Base-by-base conservation (phyloP, 2,888 invertebrate species). In the Drosophila anceps region DNA sequence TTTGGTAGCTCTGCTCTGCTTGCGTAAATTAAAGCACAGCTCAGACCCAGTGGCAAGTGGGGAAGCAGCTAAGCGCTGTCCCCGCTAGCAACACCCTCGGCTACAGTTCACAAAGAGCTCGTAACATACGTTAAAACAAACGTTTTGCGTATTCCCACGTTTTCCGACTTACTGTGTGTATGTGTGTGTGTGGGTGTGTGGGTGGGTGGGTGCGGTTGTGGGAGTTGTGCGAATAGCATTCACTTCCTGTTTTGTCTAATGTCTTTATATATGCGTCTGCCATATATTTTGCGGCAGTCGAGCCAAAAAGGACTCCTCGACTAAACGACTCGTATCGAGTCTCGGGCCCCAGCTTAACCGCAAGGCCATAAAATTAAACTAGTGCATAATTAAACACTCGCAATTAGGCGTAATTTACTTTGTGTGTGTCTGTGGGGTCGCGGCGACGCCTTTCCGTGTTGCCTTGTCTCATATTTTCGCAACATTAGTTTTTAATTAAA, bases 401-500 rank as follows among this genome's bases (percentile, higher is more conserved):
- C 91, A 91, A 91, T 91, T 91, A 91, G 91, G 87, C 89, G 91
- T 91, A 91, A 91, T 91, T 91, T 91, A 90, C 88, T 90, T 86
- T 75, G 65, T 67, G 74, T 71, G 72, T 58, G 65, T 55, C 41
- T 70, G 69, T 72, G 74, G 62, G 46, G 12, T 13, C 27, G 46
- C n/a, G 10, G 46, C 48, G 29, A 48, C 29, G 46, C 29, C 27
- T 46, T 46, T 68, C 48, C n/a, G 51, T 59, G 18, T 27, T 37
- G 44, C 4, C 39, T 77, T 76, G 76, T 73, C 74, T 88, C 84
- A 83, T 88, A 88, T 90, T 91, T 90, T 90, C 88, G 89, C 85
- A 80, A 91, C 91, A 91, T 91, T 91, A 91, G 90, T 84, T 91
- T 91, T 91, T 91, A 91, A 91, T 91, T 91, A 91, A 91, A 91